Evolutionary conservation across 2,888 invertebrate genomes (phyloP).

Genomic region (Leucophora obtusa): DNA sequence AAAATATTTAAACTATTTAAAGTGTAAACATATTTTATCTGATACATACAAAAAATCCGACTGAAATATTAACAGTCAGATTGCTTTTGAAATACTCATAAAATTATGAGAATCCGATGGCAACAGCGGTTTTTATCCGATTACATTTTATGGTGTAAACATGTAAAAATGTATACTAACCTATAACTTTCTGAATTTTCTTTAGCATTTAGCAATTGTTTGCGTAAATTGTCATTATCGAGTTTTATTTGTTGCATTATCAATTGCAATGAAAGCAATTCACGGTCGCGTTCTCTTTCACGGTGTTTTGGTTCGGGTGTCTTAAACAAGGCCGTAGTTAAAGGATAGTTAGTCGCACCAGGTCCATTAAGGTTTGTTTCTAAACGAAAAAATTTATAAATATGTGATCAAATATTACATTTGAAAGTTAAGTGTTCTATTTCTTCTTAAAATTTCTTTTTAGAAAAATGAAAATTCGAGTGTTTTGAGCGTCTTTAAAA

Average conservation of each 20-base stretch:
- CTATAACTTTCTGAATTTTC: conserved; percentile 81
- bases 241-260: conserved; percentile 80
- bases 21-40: too few relatives aligned
- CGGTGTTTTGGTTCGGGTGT: conserved; percentile 47
- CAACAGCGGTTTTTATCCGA: too few relatives aligned
- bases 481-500: too few relatives aligned
- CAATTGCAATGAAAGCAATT: conserved; percentile 79
- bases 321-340: conserved; percentile 59
- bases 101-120: too few relatives aligned
- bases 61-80: too few relatives aligned
- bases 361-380: conserved; percentile 68
- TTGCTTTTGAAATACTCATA: too few relatives aligned
- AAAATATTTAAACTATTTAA: too few relatives aligned
- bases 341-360: conserved; percentile 56
- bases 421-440: neutral
- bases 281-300: conserved; percentile 78
- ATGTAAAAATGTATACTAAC: conserved; percentile 61
- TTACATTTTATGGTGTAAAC: too few relatives aligned
- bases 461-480: too few relatives aligned
- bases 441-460: neutral
- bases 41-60: too few relatives aligned
- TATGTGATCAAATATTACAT: too few relatives aligned
- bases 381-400: conserved; percentile 9
- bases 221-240: conserved; percentile 83
- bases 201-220: conserved; percentile 81